These are phyloP conservation scores for Aspiorhynchus laticeps DNA, from an alignment of 2,113 vertebrate species.

Conservation along the genomic window DNA sequence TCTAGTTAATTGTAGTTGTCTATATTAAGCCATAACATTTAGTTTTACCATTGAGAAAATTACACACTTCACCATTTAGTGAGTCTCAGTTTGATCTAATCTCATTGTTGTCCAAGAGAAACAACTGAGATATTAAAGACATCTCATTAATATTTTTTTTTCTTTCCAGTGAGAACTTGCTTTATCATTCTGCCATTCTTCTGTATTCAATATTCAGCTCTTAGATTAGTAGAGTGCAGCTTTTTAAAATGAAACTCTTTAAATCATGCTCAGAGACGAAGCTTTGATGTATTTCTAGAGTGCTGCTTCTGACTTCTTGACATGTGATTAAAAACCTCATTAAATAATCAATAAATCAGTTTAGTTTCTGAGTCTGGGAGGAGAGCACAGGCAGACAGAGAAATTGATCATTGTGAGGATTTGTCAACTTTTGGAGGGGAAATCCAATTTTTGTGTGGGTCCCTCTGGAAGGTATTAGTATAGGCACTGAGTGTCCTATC, in stretches of 20 bases:
- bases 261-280: conserved; percentile 51
- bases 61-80: not conserved
- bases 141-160: not conserved
- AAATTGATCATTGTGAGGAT: conserved; percentile 55
- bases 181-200: not conserved
- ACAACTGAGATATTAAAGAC: no score
- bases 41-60: not conserved
- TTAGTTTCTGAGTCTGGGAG: conserved; percentile 53
- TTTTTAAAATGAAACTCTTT: conserved; percentile 55
- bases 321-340: conserved; percentile 62
- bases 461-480: not conserved
- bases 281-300: conserved; percentile 48
- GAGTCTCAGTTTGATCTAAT: not conserved
- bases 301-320: conserved; percentile 59
- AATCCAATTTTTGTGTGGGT: conserved; percentile 66
- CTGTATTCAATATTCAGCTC: conserved; percentile 23
- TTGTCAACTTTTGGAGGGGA: conserved; percentile 56
- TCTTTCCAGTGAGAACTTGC: not conserved
- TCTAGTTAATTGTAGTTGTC: no score
- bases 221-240: conserved; percentile 19
- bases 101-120: not conserved
- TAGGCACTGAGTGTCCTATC: not conserved
- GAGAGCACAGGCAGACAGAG: conserved; percentile 45
- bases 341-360: conserved; percentile 66
- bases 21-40: no score